Conservation (phyloP, 2,888 invertebrate species). For the Cataglyphis cursor region DNA sequence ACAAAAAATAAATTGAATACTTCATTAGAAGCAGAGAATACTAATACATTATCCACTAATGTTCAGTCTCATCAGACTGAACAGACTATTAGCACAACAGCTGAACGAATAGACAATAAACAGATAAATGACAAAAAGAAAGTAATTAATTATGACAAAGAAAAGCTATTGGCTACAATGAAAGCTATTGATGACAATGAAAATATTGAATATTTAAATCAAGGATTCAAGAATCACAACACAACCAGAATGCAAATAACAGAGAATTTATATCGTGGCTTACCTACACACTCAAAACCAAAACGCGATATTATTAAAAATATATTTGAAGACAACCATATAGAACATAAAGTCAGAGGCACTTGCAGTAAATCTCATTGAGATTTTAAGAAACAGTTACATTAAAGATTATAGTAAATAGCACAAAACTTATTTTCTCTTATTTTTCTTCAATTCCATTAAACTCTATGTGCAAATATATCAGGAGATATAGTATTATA, state of each 20-base stretch:
- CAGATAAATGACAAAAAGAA: conserved; percentile 47
- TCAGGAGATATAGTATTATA: conserved; percentile 3
- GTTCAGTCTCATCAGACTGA: conserved; percentile 29
- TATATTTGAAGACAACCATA: conserved; percentile 78
- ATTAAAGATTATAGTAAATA: conserved; percentile 26
- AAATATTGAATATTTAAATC: conserved; percentile 80
- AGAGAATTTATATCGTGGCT: conserved; percentile 83
- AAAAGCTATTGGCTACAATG: conserved; percentile 89
- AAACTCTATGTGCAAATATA: neutral
- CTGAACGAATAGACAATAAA: conserved; percentile 28
- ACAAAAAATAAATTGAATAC: conserved; percentile 61
- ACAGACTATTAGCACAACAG: neutral
- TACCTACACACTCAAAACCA: conserved; percentile 80
- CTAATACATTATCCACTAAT: conserved; percentile 16
- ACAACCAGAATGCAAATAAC: conserved; percentile 80
- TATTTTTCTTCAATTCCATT: conserved; percentile 9
- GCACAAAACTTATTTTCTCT: conserved; percentile 7
- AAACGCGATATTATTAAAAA: conserved; percentile 82
- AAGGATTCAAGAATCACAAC: conserved; percentile 70
- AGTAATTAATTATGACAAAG: conserved; percentile 86
- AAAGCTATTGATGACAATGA: conserved; percentile 89
- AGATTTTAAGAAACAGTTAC: conserved; percentile 31
- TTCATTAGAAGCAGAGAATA: conserved; percentile 27
- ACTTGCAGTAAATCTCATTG: conserved; percentile 79
- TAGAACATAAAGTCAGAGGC: conserved; percentile 76